Evolutionary conservation across 2,113 vertebrate genomes (phyloP), one percentile per base, ranked within the genome.

Genomic region (Trachemys scripta): DNA sequence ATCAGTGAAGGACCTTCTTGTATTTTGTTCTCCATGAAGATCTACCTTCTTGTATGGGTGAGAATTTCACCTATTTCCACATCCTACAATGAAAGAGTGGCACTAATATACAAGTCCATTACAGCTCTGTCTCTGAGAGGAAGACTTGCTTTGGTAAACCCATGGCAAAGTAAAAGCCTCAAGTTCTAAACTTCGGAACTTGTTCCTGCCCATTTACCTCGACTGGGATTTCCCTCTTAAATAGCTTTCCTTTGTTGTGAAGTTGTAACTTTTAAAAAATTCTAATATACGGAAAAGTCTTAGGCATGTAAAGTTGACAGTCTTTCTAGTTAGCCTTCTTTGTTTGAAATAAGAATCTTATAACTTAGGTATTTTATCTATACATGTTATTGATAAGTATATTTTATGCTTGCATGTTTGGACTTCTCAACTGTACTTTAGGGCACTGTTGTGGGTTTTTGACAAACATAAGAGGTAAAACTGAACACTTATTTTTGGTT

Each of bases 151-250:
- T 65, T 84, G 80, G 78, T 85, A 45, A 87, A 38, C 29, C 35
- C 88, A 49, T 0, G 2, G 7, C 11, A 38, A 54, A 54, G 5
- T 69, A n/a, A 82, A 82, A 82, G 14, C 80, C 51, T 82, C 20
- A 54, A 38, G 80, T 82, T 42, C 4, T 38, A 56, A 54, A 38
- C 17, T 42, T 78, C 49, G 29, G 83, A 94, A 88, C 53, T 20
- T 87, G 20, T 0, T 84, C 87, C 42, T 93, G 79, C 81, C 92
- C 47, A 5, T 93, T 93, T 79, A 31, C 75, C 84, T 81, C 57
- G 94, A 27, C 79, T 94, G 62, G 95, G 90, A 90, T 69, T 92
- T 22, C n/a, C n/a, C 10, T 81, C 53, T 80, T 45, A 53, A 62
- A 57, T 75, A 57, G 50, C 27, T 95, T 89, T 53, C 20, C 22